Evolutionary conservation across 2,113 vertebrate species (phyloP), one percentile per base, ranked within the genome.

Genomic region (Plotosus lineatus): DNA sequence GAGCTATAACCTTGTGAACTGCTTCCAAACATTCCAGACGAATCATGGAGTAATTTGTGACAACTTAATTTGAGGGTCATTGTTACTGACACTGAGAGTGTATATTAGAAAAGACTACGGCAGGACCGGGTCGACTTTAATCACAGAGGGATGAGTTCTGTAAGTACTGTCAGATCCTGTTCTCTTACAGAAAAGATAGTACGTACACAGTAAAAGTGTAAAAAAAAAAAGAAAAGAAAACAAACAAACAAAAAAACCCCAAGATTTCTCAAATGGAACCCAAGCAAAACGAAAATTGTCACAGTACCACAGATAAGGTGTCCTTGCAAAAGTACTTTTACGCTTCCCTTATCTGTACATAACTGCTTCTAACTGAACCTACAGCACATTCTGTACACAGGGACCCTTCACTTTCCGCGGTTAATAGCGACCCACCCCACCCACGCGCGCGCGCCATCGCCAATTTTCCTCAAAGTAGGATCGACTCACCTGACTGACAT

Each of bases 11-110:
- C 75, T 82, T 56, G 79, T 78, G 82, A 78, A 77, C 77, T 53
- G 31, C 74, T 77, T 86, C 79, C 68, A 75, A 81, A 85, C 72
- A 65, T 31, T 36, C 77, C 66, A 48, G 77, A 86, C 74, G 78
- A 65, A 77, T 50, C 51, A 76, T 72, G 50, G 66, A 87, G 80
- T 36, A 83, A 88, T 77, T 83, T 48, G 77, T 87, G 88, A 88
- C 82, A 87, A 80, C 85, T 38, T 68, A 53, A 72, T 78, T 65
- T 19, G 12, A 40, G 33, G 31, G 66, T 75, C 76, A 40, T 77
- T 65, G 74, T 78, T 51, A 31, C 6, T 82, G 63, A 81, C 55
- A 51, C 26, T 60, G 58, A 65, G 33, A 60, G 36, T 19, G 19
- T 4, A 78, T 72, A 66, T 50, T 46, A 44, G 33, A 44, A 66